Percentiles rank a stretch among this genome's conserved stretches.
Conservation (phyloP, 2,113 vertebrate genomes). For the Phyllostomus hastatus region DNA sequence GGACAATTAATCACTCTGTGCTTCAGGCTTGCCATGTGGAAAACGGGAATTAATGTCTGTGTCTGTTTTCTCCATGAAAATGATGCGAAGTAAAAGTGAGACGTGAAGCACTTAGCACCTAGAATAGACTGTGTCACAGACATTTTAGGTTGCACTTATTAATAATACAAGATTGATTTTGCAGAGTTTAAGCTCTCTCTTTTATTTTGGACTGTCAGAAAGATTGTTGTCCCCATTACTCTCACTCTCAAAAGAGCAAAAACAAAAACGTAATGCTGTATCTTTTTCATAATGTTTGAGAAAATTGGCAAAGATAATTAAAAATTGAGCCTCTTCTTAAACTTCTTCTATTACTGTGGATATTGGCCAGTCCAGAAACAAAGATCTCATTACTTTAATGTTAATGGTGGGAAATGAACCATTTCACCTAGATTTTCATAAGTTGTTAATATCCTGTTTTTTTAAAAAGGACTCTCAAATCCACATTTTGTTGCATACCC, state of each 20-base stretch:
- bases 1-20: background rate
- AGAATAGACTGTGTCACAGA: background rate
- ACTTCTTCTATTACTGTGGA: background rate
- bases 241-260: background rate
- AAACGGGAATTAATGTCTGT: background rate
- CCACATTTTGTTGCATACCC: slow-evolving; percentile 6
- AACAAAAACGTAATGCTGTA: background rate
- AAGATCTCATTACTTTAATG: background rate
- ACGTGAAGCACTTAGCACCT: background rate
- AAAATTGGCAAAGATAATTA: slow-evolving; percentile 1
- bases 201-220: background rate
- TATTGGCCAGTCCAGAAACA: background rate
- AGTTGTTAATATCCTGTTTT: fast-evolving
- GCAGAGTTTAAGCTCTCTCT: background rate
- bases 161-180: background rate
- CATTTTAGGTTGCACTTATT: background rate
- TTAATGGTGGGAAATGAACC: slow-evolving; percentile 17
- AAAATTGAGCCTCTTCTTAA: background rate
- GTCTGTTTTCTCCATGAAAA: background rate
- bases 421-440: slow-evolving; percentile 38
- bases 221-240: background rate
- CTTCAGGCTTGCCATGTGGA: background rate
- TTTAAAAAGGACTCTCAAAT: background rate
- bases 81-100: background rate
- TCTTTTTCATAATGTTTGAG: background rate